Percentiles rank a stretch among this genome's conserved stretches.
Conservation (phyloP, 2,888 invertebrate species). For the Auanema sp. region DNA sequence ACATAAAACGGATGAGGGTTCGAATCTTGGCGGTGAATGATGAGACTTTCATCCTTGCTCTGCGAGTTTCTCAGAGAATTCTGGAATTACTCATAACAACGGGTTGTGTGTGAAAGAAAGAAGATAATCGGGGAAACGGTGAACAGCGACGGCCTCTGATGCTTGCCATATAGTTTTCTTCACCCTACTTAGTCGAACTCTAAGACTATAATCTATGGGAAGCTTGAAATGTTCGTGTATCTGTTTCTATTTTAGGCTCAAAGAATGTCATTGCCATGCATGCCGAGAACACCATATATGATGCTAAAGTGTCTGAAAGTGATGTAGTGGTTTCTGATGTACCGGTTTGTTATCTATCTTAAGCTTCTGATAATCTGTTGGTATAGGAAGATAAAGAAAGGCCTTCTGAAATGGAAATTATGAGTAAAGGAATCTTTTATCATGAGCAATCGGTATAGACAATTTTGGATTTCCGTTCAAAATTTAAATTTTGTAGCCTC, state of each 20-base stretch:
- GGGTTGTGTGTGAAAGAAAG: slow-evolving; percentile 5
- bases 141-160: slow-evolving; percentile 8
- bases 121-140: slow-evolving; percentile 7
- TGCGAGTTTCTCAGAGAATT: slow-evolving; percentile 8
- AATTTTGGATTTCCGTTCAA: too few species aligned
- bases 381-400: slow-evolving; percentile 6
- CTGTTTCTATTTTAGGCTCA: slow-evolving; percentile 11
- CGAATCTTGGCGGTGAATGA: slow-evolving; percentile 5
- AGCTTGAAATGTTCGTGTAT: too few species aligned
- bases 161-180: background rate
- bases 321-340: slow-evolving; percentile 4
- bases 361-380: too few species aligned
- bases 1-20: background rate
- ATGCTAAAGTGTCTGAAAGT: slow-evolving; percentile 19
- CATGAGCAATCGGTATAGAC: too few species aligned
- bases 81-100: background rate
- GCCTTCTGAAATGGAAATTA: background rate
- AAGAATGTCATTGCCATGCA: slow-evolving; percentile 40
- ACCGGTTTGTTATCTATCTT: too few species aligned
- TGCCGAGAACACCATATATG: slow-evolving; percentile 21
- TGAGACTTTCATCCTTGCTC: slow-evolving; percentile 13
- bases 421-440: background rate
- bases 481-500: too few species aligned
- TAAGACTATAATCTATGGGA: background rate
- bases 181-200: background rate